A percentile compares a stretch with the other conserved stretches of the same genome.
phyloP scores from a whole-genome alignment of 2,113 vertebrate genomes.

The Apteryx owenii region DNA sequence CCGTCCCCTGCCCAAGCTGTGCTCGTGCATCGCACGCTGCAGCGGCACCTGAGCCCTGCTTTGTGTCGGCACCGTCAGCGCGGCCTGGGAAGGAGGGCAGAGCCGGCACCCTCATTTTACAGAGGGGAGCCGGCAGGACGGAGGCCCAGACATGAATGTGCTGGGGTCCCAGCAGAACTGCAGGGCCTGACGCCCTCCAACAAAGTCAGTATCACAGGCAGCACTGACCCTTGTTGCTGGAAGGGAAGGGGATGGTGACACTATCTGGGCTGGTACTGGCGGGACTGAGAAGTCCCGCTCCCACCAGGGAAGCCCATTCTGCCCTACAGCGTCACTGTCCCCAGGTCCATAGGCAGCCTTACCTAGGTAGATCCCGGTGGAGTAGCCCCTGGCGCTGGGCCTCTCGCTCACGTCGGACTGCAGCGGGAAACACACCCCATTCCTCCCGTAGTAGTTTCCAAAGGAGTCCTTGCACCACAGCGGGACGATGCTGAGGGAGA shows the following conservation, averaged over 20 bases:
- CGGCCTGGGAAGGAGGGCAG: not conserved
- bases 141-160: no score
- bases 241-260: not conserved
- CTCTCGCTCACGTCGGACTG: slow-evolving; percentile 61
- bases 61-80: no score
- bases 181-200: not conserved
- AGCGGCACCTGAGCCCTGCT: no score
- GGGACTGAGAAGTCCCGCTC: not conserved
- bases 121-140: no score
- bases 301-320: not conserved
- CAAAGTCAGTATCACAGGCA: fast-evolving
- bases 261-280: no score
- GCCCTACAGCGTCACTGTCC: fast-evolving
- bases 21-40: no score
- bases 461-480: slow-evolving; percentile 68
- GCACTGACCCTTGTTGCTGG: fast-evolving
- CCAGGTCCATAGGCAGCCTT: not conserved
- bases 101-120: not conserved
- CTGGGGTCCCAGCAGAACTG: not conserved
- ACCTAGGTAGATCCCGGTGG: slow-evolving; percentile 74
- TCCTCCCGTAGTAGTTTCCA: slow-evolving; percentile 75
- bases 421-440: slow-evolving; percentile 75
- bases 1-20: no score
- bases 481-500: slow-evolving; percentile 66
- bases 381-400: slow-evolving; percentile 64